Evolutionary conservation across 1,140 invertebrate genomes (phyloP).

Genomic region (Drosophila tropicalis): DNA sequence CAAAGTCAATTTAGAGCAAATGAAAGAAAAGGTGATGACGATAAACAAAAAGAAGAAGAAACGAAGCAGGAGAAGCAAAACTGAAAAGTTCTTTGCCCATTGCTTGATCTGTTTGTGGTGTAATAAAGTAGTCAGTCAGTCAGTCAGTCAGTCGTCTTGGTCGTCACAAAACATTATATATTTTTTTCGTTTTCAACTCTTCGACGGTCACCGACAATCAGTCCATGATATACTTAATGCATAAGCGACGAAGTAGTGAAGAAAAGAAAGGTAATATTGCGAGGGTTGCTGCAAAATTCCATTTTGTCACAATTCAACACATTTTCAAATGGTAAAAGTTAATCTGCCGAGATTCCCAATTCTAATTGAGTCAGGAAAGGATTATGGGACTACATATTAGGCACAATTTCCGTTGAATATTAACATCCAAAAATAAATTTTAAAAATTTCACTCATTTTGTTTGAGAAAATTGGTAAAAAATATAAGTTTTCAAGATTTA

Average conservation of each 20-base stretch:
- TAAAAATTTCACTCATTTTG: too few relatives aligned
- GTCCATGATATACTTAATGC: conserved; percentile 49
- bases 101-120: conserved; percentile 57
- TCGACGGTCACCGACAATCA: conserved; percentile 60
- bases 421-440: too few relatives aligned
- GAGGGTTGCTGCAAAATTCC: too few relatives aligned
- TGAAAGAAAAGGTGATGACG: conserved; percentile 21
- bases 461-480: too few relatives aligned
- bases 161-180: conserved; percentile 38
- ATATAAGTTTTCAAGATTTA: too few relatives aligned
- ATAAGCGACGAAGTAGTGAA: background rate
- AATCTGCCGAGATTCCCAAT: too few relatives aligned
- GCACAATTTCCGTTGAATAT: too few relatives aligned
- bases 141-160: conserved; percentile 51
- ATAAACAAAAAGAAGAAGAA: conserved; percentile 28
- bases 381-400: too few relatives aligned
- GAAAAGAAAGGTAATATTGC: too few relatives aligned
- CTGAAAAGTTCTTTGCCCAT: conserved; percentile 28
- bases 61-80: background rate
- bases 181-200: conserved; percentile 66
- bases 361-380: too few relatives aligned
- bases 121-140: conserved; percentile 71
- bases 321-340: too few relatives aligned
- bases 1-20: conserved; percentile 39
- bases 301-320: too few relatives aligned